phyloP scores from a whole-genome alignment of 1,140 invertebrate species.

The Helicorthomorpha holstii region DNA sequence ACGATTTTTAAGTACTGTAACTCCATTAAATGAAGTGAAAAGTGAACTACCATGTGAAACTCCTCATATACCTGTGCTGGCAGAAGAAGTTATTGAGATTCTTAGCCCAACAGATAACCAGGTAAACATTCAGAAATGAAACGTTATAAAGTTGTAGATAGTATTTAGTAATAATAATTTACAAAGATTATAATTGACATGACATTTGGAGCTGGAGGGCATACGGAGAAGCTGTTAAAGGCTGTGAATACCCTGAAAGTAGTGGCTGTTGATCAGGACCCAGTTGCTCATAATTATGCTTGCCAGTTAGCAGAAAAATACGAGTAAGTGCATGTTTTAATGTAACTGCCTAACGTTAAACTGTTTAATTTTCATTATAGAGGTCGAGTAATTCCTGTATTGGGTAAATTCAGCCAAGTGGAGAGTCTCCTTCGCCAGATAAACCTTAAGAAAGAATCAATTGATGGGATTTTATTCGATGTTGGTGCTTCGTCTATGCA shows the following conservation, averaged over 20 bases:
- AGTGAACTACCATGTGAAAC: too few species aligned
- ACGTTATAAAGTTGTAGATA: neutral
- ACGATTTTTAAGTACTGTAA: too few species aligned
- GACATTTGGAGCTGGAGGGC: constrained; percentile 28
- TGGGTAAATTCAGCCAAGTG: constrained; percentile 76
- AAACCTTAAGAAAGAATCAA: constrained; percentile 38
- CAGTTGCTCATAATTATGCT: neutral
- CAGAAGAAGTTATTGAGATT: constrained; percentile 14
- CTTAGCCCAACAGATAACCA: constrained; percentile 14
- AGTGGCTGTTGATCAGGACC: constrained; percentile 22
- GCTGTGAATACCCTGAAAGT: constrained; percentile 14
- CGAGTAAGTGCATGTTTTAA: neutral
- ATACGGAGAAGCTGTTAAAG: constrained; percentile 20
- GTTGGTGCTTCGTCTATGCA: constrained; percentile 95
- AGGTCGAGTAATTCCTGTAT: constrained; percentile 49
- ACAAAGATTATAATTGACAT: constrained; percentile 22
- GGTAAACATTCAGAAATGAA: constrained; percentile 7
- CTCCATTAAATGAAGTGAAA: too few species aligned
- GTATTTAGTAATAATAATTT: neutral
- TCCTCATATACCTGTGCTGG: constrained; percentile 18
- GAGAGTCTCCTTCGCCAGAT: constrained; percentile 41
- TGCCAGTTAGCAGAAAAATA: neutral
- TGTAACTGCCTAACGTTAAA: neutral
- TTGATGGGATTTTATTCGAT: constrained; percentile 83
- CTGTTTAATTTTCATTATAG: neutral